phyloP scores from a whole-genome alignment of 2,113 vertebrate species.

The Ginglymostoma cirratum region DNA sequence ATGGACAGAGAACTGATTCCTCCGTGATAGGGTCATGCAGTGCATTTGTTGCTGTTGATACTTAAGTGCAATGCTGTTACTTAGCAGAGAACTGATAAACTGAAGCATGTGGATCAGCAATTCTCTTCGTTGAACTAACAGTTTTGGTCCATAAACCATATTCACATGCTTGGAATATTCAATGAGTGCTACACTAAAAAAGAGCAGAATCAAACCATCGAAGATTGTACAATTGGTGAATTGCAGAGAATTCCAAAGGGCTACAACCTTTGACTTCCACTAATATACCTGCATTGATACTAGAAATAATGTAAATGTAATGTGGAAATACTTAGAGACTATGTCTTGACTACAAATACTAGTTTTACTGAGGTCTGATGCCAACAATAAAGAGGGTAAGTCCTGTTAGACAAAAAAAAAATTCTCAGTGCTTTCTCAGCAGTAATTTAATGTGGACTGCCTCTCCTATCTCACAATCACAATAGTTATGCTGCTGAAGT shows the following conservation, averaged over 20 bases:
- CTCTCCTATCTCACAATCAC: no score
- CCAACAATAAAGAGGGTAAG: not conserved
- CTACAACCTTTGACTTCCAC: not conserved
- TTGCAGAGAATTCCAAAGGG: not conserved
- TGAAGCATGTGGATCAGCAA: not conserved
- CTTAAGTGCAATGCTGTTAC: not conserved
- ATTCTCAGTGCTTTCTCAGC: no score
- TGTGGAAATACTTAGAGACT: not conserved
- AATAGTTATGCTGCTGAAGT: no score
- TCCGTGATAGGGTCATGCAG: not conserved
- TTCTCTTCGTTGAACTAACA: not conserved
- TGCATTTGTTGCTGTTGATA: not conserved
- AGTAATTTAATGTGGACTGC: no score
- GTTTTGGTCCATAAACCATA: not conserved
- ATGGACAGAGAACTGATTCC: slow-evolving; percentile 2
- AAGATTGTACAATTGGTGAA: not conserved
- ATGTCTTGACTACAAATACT: not conserved
- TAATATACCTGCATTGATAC: not conserved
- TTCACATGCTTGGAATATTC: not conserved
- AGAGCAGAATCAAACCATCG: not conserved
- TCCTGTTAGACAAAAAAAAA: not conserved
- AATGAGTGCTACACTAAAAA: not conserved
- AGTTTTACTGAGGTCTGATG: not conserved
- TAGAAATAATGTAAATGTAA: not conserved
- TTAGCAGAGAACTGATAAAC: not conserved